Evolutionary conservation across 1,140 invertebrate species (phyloP), one percentile per base, ranked within the genome.

Genomic region (Drosophila truncata): DNA sequence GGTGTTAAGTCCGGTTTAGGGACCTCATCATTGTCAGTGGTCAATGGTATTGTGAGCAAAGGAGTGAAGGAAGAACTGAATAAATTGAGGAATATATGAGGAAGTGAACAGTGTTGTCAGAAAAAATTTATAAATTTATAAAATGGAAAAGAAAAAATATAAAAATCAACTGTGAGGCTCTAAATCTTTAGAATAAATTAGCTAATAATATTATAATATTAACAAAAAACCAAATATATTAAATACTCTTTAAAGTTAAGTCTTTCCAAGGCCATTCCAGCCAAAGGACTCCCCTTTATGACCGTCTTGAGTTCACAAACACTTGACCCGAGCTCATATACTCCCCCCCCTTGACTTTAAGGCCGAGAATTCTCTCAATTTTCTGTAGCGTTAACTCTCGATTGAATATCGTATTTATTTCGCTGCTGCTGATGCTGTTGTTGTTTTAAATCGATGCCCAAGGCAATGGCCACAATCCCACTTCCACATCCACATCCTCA

Each of bases 381-480:
- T 75, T 60, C 47, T 52, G 33, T 20, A 52, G 62, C 39, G 37
- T 63, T 76, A 80, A 80, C 86, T 76, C 37, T 76, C 37, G 78
- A 82, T 86, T 80, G 29, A 66, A 72, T 72, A 47, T 58, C 20
- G 52, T 11, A 41, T 39, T 71, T 58, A 46, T 57, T 58, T 57
- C 18, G 37, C 8, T 57, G 37, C 8, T 57, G 47, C 18, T 29
- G 27, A 23, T 42, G 35, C 6, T 60, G 44, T 31, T 50, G 33
- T 44, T 57, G 41, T 55, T 67, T 78, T 71, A 74, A 87, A 88
- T 87, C 84, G 85, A 87, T 88, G 54, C 77, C 62, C 35, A 11
- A 67, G 61, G 84, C 61, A 67, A 71, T 74, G 80, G 76, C 84
- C 63, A 79, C 86, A 87, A 84, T 80, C 52, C 67, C 72, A 78